These are phyloP conservation scores for Pseudoips prasinana DNA, from an alignment of 2,888 invertebrate species.

Conservation along the genomic window DNA sequence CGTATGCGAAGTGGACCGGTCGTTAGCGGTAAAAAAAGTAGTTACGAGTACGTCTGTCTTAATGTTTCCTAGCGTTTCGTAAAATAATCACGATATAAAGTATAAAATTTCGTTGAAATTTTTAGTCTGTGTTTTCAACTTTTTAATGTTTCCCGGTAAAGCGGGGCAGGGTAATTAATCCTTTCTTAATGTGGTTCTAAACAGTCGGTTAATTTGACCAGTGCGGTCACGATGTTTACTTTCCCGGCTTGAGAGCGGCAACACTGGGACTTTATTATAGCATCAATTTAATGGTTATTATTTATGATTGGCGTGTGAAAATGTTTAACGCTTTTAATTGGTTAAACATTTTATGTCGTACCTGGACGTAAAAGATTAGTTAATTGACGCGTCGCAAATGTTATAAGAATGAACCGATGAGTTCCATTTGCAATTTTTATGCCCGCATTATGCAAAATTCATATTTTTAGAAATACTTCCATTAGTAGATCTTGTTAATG, in stretches of 20 bases:
- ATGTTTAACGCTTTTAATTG: slow-evolving; percentile 52
- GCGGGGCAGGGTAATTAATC: slow-evolving; percentile 60
- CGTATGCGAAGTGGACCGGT: slow-evolving; percentile 48
- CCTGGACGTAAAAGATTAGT: slow-evolving; percentile 32
- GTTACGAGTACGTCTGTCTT: slow-evolving; percentile 53
- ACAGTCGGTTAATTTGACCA: slow-evolving; percentile 44
- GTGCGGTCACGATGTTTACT: slow-evolving; percentile 50
- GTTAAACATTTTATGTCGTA: slow-evolving; percentile 39
- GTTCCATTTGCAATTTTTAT: slow-evolving; percentile 20
- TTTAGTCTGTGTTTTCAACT: slow-evolving; percentile 53
- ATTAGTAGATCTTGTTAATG: slow-evolving; percentile 1
- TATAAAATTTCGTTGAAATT: slow-evolving; percentile 55
- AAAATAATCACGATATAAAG: slow-evolving; percentile 54
- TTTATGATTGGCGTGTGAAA: slow-evolving; percentile 69
- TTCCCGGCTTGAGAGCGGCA: slow-evolving; percentile 45
- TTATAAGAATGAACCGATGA: slow-evolving; percentile 19
- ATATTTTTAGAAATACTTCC: slow-evolving; percentile 1
- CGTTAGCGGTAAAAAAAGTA: slow-evolving; percentile 60
- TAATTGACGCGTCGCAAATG: slow-evolving; percentile 31
- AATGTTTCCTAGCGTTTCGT: slow-evolving; percentile 61
- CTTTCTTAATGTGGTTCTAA: slow-evolving; percentile 56
- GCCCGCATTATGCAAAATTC: slow-evolving; percentile 4
- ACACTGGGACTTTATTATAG: slow-evolving; percentile 53
- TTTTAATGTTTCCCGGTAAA: slow-evolving; percentile 66
- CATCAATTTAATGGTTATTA: slow-evolving; percentile 60